Evolutionary conservation across 2,888 invertebrate species (phyloP).

Genomic region (Synergus umbraculus): DNA sequence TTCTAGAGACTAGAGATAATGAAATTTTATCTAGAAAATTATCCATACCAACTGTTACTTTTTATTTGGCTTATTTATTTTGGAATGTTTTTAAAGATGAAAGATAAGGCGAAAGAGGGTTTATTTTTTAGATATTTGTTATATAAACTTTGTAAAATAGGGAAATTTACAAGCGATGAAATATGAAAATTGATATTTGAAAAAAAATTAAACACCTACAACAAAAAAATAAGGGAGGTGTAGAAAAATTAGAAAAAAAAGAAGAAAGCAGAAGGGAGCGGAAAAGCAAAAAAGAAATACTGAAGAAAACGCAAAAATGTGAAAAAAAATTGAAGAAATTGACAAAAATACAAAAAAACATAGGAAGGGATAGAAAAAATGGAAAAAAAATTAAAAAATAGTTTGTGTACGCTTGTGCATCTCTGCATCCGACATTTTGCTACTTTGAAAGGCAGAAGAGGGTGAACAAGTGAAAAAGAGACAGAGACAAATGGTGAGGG

Average conservation of each 20-base stretch:
- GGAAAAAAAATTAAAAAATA: background rate
- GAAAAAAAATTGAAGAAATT: too few relatives aligned
- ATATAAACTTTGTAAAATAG: background rate
- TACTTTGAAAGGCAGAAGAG: background rate
- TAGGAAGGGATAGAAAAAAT: background rate
- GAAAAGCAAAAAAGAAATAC: too few relatives aligned
- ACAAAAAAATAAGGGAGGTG: too few relatives aligned
- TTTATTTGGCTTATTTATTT: background rate
- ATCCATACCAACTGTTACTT: background rate
- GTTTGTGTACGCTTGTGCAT: background rate
- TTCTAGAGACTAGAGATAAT: background rate
- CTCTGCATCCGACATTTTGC: constrained; percentile 20
- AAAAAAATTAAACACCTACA: too few relatives aligned
- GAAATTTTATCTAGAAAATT: background rate
- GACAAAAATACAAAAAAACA: background rate
- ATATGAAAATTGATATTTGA: background rate
- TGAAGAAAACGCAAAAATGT: too few relatives aligned
- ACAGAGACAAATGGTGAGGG: background rate
- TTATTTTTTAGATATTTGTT: too few relatives aligned
- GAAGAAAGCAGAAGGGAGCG: too few relatives aligned
- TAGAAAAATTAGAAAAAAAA: too few relatives aligned
- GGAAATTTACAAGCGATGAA: background rate
- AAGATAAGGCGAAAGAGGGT: too few relatives aligned
- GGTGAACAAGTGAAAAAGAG: background rate
- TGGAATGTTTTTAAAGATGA: too few relatives aligned